phyloP scores from a whole-genome alignment of 2,113 vertebrate genomes.

The Austrofundulus limnaeus region DNA sequence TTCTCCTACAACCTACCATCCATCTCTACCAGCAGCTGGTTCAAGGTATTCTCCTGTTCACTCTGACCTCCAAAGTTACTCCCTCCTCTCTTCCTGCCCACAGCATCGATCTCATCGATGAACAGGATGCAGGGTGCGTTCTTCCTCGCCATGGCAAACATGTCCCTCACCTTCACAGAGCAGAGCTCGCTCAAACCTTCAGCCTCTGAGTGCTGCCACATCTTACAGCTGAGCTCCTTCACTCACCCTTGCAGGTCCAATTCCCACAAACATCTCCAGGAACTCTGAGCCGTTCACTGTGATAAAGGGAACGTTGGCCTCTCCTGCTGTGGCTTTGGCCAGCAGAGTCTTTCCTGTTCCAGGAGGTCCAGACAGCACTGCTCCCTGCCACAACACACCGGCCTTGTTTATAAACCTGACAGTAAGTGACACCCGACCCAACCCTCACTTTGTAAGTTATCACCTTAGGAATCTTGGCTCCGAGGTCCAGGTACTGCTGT shows the following conservation, averaged over 20 bases:
- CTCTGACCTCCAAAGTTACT: conserved; percentile 90
- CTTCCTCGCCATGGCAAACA: conserved; percentile 89
- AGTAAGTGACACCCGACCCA: no score
- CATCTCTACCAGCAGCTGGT: conserved; percentile 97
- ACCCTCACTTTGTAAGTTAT: neutral
- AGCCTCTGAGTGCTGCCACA: neutral
- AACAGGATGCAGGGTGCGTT: conserved; percentile 97
- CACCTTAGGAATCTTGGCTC: conserved; percentile 98
- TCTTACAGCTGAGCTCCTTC: neutral
- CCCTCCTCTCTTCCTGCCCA: conserved; percentile 90
- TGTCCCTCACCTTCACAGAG: conserved; percentile 82
- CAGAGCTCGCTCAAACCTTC: neutral
- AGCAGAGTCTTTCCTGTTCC: conserved; percentile 97
- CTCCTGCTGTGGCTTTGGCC: conserved; percentile 95
- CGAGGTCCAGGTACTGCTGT: conserved; percentile 90
- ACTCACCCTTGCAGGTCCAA: conserved; percentile 93
- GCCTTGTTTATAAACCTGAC: neutral
- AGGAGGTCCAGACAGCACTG: conserved; percentile 92
- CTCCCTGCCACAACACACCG: conserved; percentile 80
- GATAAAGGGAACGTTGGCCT: conserved; percentile 96
- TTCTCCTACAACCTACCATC: conserved; percentile 80
- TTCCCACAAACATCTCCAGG: conserved; percentile 96
- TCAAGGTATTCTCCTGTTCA: conserved; percentile 96
- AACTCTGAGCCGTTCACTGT: conserved; percentile 96
- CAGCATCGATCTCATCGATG: conserved; percentile 96